Evolutionary conservation across 2,888 invertebrate genomes (phyloP).

Genomic region (Leptopilina syphax): DNA sequence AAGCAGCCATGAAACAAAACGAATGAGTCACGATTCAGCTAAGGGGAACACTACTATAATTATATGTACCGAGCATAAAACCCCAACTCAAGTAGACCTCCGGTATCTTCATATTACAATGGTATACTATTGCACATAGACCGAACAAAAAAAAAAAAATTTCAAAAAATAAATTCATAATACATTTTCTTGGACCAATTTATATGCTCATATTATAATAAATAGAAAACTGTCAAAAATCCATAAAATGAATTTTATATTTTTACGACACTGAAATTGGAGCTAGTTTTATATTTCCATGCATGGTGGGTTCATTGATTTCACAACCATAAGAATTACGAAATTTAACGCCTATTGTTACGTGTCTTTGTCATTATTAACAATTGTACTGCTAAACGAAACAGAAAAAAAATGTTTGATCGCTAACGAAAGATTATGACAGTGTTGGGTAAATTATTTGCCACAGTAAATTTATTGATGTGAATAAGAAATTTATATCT

Average conservation of each 20-base stretch:
- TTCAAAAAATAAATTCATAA: not conserved
- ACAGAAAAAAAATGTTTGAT: too few species aligned
- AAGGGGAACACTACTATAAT: constrained; percentile 18
- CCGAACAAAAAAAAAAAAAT: not conserved
- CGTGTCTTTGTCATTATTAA: too few species aligned
- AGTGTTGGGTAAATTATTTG: too few species aligned
- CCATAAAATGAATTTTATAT: not conserved
- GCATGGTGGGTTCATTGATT: not conserved
- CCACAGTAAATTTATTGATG: too few species aligned
- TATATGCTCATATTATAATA: not conserved
- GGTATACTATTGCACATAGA: not conserved
- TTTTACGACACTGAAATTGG: not conserved
- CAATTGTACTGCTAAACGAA: too few species aligned
- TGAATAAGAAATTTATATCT: not conserved
- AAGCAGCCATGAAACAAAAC: constrained; percentile 27
- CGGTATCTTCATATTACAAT: constrained; percentile 22
- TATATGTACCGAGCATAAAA: not conserved
- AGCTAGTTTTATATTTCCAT: not conserved
- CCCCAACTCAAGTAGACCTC: constrained; percentile 18
- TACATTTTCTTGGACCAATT: not conserved
- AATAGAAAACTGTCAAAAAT: not conserved
- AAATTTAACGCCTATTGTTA: too few species aligned
- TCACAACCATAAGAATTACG: not conserved
- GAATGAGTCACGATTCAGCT: constrained; percentile 31
- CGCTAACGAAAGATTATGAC: too few species aligned